phyloP scores from a whole-genome alignment of 2,888 invertebrate genomes.

The Dicyrtomina minuta region DNA sequence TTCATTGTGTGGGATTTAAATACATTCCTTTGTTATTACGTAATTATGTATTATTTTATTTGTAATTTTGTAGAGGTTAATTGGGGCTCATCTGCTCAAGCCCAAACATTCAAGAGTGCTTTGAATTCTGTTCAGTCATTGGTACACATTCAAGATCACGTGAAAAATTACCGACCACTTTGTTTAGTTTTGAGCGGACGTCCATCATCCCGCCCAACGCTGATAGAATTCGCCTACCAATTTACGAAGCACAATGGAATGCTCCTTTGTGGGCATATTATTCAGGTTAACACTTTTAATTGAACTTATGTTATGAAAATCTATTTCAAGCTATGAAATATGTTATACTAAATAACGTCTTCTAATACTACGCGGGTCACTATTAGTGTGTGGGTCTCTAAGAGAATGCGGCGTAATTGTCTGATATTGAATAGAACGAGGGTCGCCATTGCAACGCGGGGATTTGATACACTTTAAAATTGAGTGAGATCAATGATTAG shows the following conservation, averaged over 20 bases:
- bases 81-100: constrained; percentile 67
- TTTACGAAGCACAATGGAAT: constrained; percentile 90
- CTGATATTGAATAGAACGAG: too few species aligned
- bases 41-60: background rate
- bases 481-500: too few species aligned
- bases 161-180: constrained; percentile 88
- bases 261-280: constrained; percentile 89
- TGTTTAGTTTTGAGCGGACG: constrained; percentile 85
- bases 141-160: constrained; percentile 88
- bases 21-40: background rate
- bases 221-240: constrained; percentile 88
- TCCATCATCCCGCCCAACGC: constrained; percentile 81
- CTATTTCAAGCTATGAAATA: too few species aligned
- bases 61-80: constrained; percentile 31
- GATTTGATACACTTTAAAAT: too few species aligned
- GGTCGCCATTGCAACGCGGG: too few species aligned
- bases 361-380: too few species aligned
- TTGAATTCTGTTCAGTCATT: constrained; percentile 84
- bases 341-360: too few species aligned
- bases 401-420: too few species aligned
- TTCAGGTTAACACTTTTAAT: constrained; percentile 64
- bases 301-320: background rate
- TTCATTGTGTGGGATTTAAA: background rate
- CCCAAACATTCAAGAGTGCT: constrained; percentile 92
- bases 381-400: too few species aligned